These are phyloP conservation scores for Saturnia japonica DNA, from an alignment of 2,888 invertebrate genomes.

Conservation along the genomic window DNA sequence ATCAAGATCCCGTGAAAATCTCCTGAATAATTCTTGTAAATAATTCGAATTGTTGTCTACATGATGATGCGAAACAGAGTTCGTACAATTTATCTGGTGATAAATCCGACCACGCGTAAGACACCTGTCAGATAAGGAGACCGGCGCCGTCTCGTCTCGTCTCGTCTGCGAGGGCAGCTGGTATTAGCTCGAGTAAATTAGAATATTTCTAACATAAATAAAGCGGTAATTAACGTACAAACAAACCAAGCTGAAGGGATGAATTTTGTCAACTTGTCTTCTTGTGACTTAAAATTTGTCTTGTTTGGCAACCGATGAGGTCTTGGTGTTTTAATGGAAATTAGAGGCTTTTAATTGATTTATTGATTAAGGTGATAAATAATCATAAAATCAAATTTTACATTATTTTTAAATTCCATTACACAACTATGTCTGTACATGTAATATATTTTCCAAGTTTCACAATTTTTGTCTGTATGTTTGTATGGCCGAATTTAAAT, in stretches of 20 bases:
- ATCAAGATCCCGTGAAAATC: too few species aligned
- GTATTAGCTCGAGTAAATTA: conserved; percentile 68
- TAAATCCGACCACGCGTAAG: conserved; percentile 71
- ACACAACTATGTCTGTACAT: too few species aligned
- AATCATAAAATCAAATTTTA: background rate
- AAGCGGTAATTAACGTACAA: conserved; percentile 70
- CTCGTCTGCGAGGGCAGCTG: conserved; percentile 42
- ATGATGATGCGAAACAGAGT: conserved; percentile 39
- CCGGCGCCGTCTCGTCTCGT: conserved; percentile 63
- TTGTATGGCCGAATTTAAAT: too few species aligned
- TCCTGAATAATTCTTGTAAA: background rate
- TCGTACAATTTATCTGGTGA: conserved; percentile 65
- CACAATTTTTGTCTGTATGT: too few species aligned
- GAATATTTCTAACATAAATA: conserved; percentile 73
- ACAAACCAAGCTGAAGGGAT: conserved; percentile 65
- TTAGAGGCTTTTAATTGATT: background rate
- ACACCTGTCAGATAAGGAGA: conserved; percentile 72
- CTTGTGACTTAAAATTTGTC: conserved; percentile 49
- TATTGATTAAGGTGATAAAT: background rate
- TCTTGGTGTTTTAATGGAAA: conserved; percentile 36
- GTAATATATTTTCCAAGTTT: too few species aligned
- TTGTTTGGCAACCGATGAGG: conserved; percentile 39
- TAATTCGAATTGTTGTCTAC: conserved; percentile 40
- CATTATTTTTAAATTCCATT: too few species aligned
- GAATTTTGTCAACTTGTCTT: conserved; percentile 66